A percentile compares a stretch with the other conserved stretches of the same genome.
Conservation (phyloP, 2,888 invertebrate species). For the Mimachlamys varia region DNA sequence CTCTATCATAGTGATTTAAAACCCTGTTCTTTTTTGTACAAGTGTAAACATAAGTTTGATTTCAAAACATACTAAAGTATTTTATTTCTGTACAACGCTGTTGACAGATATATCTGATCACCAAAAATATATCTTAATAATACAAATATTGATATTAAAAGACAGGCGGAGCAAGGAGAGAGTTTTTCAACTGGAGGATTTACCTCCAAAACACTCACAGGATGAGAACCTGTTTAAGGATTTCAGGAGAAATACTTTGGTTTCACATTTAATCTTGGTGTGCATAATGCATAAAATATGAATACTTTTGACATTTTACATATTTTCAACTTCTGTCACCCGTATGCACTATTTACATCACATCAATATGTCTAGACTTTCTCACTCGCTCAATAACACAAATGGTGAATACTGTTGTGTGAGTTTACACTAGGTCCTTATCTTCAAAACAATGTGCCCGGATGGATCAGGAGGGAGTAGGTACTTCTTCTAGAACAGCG, state of each 20-base stretch:
- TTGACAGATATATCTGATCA: no score
- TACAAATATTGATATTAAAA: no score
- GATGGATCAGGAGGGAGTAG: background rate
- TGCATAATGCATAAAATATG: background rate
- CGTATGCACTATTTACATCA: background rate
- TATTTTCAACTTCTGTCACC: background rate
- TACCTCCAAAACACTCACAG: background rate
- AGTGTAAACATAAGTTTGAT: no score
- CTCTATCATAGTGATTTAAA: no score
- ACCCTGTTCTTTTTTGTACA: no score
- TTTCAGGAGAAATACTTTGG: background rate
- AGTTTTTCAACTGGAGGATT: background rate
- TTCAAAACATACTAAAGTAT: no score
- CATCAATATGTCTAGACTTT: background rate
- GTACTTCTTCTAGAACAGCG: slow-evolving; percentile 66
- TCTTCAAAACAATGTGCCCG: background rate
- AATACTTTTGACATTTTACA: background rate
- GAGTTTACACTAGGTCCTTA: background rate
- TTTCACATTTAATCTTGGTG: background rate
- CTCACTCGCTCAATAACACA: background rate
- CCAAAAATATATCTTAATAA: no score
- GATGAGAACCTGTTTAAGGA: background rate
- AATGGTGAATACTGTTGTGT: slow-evolving; percentile 23
- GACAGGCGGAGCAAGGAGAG: background rate
- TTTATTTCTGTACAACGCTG: no score